Evolutionary conservation across 2,113 vertebrate genomes (phyloP).

Genomic region (Sakesphorus luctuosus): DNA sequence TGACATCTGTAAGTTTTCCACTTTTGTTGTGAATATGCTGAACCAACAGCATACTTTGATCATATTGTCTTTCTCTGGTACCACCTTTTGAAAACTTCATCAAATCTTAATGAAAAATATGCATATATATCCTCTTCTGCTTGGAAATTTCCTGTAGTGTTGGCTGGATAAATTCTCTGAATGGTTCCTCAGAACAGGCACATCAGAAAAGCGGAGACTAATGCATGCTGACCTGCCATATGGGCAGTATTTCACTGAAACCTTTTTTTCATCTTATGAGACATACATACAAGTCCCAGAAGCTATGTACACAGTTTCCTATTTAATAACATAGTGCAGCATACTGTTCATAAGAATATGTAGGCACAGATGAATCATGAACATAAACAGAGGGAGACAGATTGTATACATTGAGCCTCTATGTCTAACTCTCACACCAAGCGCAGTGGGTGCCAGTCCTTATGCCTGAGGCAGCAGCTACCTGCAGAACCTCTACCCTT

Average conservation of each 20-base stretch:
- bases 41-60: neutral
- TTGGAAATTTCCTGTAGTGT: constrained; percentile 15
- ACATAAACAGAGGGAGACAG: constrained; percentile 60
- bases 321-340: constrained; percentile 59
- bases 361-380: constrained; percentile 65
- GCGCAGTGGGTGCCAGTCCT: neutral
- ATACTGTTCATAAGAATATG: constrained; percentile 35
- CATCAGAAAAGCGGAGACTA: constrained; percentile 39
- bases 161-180: constrained; percentile 17
- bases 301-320: constrained; percentile 42
- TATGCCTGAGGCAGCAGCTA: neutral
- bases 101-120: neutral
- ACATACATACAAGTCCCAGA: constrained; percentile 48
- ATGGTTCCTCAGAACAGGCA: neutral
- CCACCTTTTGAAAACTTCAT: neutral
- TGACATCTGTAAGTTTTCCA: neutral
- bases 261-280: constrained; percentile 31
- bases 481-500: neutral
- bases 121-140: neutral
- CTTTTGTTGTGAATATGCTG: neutral
- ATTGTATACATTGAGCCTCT: constrained; percentile 43
- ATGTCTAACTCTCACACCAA: neutral
- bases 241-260: constrained; percentile 36
- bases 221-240: constrained; percentile 60
- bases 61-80: neutral